Conservation (phyloP, 2,888 invertebrate genomes). For the Drosophila subquinaria region DNA sequence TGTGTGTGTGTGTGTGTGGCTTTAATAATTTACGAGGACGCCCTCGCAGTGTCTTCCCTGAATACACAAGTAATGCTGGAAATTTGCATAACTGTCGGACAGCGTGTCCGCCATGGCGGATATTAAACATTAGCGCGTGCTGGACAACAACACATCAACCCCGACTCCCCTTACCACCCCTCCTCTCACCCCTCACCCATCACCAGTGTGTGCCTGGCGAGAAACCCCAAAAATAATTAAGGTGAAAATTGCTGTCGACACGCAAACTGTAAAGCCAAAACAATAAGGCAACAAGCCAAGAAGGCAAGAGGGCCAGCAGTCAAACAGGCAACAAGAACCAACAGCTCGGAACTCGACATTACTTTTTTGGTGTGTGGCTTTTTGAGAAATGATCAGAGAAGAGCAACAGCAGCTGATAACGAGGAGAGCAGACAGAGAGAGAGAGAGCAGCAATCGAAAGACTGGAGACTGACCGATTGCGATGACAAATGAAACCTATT, state of each 20-base stretch:
- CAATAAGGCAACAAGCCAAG: constrained; percentile 28
- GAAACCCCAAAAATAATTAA: constrained; percentile 74
- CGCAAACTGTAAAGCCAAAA: constrained; percentile 56
- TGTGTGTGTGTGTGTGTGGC: constrained; percentile 38
- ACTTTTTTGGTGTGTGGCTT: constrained; percentile 22
- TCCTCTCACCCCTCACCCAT: background rate
- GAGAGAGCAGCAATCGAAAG: constrained; percentile 8
- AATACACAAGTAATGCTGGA: constrained; percentile 65
- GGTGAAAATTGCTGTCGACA: constrained; percentile 81
- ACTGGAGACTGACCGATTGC: constrained; percentile 44
- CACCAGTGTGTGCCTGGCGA: background rate
- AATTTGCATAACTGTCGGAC: constrained; percentile 83
- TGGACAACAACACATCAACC: constrained; percentile 68
- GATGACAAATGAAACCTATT: constrained; percentile 81
- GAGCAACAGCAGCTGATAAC: constrained; percentile 59
- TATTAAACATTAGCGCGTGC: constrained; percentile 81
- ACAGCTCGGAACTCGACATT: constrained; percentile 21
- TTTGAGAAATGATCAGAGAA: constrained; percentile 68
- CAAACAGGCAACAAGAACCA: constrained; percentile 8
- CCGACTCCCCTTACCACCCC: background rate
- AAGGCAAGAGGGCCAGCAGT: constrained; percentile 15
- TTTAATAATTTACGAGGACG: constrained; percentile 77
- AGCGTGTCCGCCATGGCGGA: constrained; percentile 57
- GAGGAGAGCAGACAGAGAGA: constrained; percentile 19
- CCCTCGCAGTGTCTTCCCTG: constrained; percentile 50